Base-by-base conservation (phyloP, 2,888 invertebrate species). In the Pyrochroa serraticornis region DNA sequence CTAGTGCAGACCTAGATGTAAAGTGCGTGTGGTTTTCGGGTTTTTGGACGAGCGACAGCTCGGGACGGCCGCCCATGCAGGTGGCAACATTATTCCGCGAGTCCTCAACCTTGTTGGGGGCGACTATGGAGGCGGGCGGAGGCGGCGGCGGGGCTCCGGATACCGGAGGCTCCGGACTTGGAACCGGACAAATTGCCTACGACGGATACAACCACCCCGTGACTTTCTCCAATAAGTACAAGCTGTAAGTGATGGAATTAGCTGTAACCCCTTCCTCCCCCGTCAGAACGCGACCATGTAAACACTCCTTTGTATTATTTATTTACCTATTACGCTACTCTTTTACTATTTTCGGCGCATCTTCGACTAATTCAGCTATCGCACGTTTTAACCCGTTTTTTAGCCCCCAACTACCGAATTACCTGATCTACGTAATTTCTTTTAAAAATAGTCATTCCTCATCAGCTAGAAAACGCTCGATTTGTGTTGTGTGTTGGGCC, bases 61-160 rank as follows among this genome's bases (percentile, higher is more conserved):
- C 75, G 74, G 68, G 68, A 71, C 67, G 69, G 71, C 67, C 72
- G 70, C 78, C 73, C 76, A 87, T 86, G 86, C 87, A 87, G 83
- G 86, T 87, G 79, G 86, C 86, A 74, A 86, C 85, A 78, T 79
- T 86, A 76, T 87, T 87, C 76, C 83, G 86, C 74, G 87, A 87
- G 82, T 85, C 85, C 77, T 83, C 85, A 76, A 85, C 85, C 75
- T 81, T 87, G 77, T 80, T 86, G 74, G 86, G 86, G 73, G 86
- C 85, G 75, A 83, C 84, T 68, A 85, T 84, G 82, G 83, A 83
- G 75, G 80, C 83, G 78, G 82, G 82, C 75, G 79, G 77, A 65
- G 76, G 74, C 67, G 69, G 71, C 65, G 65, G 66, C 50, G 70
- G 53, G 57, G 64, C 61, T 53, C 68, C 64, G 60, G 74, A 73